Evolutionary conservation across 2,888 invertebrate species (phyloP), one percentile per base, ranked within the genome.

Genomic region (Nyleta sp.): DNA sequence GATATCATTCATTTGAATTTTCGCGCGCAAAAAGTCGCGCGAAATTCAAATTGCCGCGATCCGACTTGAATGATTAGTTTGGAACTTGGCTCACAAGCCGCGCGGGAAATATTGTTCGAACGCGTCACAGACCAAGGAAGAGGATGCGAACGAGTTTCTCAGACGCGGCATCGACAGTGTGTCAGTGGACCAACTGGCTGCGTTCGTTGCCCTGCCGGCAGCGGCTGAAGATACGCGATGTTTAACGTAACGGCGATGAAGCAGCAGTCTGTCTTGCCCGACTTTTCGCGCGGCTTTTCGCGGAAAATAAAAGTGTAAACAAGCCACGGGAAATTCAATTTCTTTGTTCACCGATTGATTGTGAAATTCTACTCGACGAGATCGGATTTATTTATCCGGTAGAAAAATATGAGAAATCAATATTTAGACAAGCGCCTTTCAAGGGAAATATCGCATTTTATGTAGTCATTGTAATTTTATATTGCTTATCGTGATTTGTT

Each of bases 301-400:
- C 62, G 28, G 68, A 75, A 75, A 75, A 75, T 59, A 75, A 75
- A 50, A 75, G 75, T 75, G 64, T 75, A 75, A 75, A 75, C 74
- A 67, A 53, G 22, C 15, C 35, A 3, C 35, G 7, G 8, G n/a
- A 35, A 6, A 35, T 35, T 18, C 11, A 17, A 24, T 48, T 13
- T n/a, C 48, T 24, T 48, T 24, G 48, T 24, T n/a, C 42, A 17
- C 17, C 18, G 4, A 42, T 42, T 15, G 5, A 15, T 11, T n/a
- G n/a, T n/a, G n/a, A n/a, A n/a, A n/a, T n/a, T n/a, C n/a, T n/a
- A n/a, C n/a, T n/a, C n/a, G n/a, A n/a, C n/a, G n/a, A n/a, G n/a
- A n/a, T n/a, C n/a, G n/a, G n/a, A n/a, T n/a, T n/a, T n/a, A n/a
- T n/a, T n/a, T n/a, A n/a, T n/a, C n/a, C n/a, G n/a, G n/a, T n/a